Conservation (phyloP, 2,113 vertebrate species). For the Leiothrix lutea region DNA sequence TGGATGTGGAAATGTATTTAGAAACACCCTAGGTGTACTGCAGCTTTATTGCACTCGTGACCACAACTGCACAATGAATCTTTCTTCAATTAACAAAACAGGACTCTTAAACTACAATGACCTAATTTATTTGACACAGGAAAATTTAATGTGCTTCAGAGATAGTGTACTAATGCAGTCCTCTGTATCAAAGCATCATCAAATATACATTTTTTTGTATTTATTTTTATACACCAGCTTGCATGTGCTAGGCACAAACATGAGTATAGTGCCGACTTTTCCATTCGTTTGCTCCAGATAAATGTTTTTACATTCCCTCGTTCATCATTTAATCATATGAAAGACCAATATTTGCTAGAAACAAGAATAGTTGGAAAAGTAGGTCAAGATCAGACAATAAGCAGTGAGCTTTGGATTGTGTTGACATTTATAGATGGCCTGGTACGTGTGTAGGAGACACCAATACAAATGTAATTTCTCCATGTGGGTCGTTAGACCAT, state of each 20-base stretch:
- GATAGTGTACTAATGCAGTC: background rate
- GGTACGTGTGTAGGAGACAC: background rate
- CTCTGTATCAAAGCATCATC: background rate
- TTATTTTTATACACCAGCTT: background rate
- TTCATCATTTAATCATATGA: background rate
- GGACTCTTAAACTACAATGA: background rate
- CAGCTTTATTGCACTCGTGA: background rate
- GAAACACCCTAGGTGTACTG: background rate
- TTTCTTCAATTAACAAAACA: slow-evolving; percentile 11
- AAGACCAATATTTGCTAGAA: background rate
- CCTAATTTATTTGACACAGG: background rate
- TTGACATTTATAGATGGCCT: background rate
- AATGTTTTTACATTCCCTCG: background rate
- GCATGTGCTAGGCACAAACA: background rate
- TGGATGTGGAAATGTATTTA: background rate
- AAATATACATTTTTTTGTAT: background rate
- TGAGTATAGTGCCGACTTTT: background rate
- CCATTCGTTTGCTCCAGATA: fast-evolving
- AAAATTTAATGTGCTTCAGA: background rate
- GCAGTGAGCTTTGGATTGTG: background rate
- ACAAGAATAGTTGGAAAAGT: background rate
- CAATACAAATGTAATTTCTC: background rate
- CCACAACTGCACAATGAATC: background rate
- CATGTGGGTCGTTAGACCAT: background rate
- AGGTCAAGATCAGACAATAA: background rate